Evolutionary conservation across 2,888 invertebrate genomes (phyloP), one percentile per base, ranked within the genome.

Genomic region (Icerya purchasi): DNA sequence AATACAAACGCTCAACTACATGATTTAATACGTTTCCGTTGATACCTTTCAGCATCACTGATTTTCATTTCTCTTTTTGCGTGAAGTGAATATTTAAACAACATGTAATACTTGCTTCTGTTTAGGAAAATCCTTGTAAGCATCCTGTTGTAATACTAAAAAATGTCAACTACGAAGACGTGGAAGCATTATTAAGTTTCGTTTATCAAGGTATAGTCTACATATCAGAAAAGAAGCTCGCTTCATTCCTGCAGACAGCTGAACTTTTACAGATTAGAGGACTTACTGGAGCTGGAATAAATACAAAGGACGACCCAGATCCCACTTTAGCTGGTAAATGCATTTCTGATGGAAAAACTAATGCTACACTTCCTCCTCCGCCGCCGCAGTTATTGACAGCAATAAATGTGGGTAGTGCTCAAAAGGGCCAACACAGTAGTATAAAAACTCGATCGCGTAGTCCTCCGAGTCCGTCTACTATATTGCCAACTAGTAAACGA

Each of bases 131-230:
- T 70, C 82, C 82, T 61, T 83, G 83, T 70, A 78, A 80, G 65
- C 83, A 83, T 70, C 83, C 83, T 56, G 80, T 83, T 59, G 81
- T 83, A 57, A 83, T 84, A 64, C 69, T 83, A 60, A 82, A 82
- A 72, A 81, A 82, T 74, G 81, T 82, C 14, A 75, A 76, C 49
- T 78, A 79, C 63, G 77, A 77, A 67, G 82, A 83, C 68, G 76
- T 83, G 65, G 76, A 79, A 61, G 81, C 81, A 61, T 73, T 83
- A 58, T 70, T 83, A 63, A 80, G 80, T 62, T 83, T 82, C 62
- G 82, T 83, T 77, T 83, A 83, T 67, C 81, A 81, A 70, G 83
- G 82, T 60, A 82, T 82, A 69, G 82, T 82, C 1, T 78, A 81
- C 67, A 80, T 83, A 64, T 77, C 80, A 64, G 80, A 81, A 67